Evolutionary conservation across 2,888 invertebrate genomes (phyloP).

Genomic region (Scaptomyza cyrtandrae): DNA sequence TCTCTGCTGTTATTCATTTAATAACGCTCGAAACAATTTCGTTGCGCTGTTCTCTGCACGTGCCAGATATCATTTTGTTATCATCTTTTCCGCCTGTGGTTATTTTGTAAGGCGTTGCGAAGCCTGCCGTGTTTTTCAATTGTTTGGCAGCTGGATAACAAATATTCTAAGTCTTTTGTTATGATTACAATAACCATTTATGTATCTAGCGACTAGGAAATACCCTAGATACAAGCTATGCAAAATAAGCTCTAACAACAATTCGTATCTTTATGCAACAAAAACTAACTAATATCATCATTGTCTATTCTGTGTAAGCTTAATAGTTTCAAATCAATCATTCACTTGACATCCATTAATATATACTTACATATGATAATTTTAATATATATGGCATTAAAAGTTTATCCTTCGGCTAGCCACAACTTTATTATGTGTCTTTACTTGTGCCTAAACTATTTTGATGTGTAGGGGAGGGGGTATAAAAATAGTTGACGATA

Average conservation of each 20-base stretch:
- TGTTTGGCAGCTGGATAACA: slow-evolving; percentile 23
- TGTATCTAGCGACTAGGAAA: not conserved
- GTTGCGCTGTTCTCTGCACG: slow-evolving; percentile 10
- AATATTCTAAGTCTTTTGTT: slow-evolving; percentile 46
- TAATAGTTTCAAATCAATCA: not conserved
- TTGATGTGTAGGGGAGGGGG: slow-evolving; percentile 10
- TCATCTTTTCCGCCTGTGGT: slow-evolving; percentile 11
- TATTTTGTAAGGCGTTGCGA: slow-evolving; percentile 9
- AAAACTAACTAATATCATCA: too few relatives aligned
- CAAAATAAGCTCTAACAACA: not conserved
- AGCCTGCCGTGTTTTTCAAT: slow-evolving; percentile 15
- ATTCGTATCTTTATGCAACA: not conserved
- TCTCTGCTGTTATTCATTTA: not conserved
- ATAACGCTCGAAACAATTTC: not conserved
- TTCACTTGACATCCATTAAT: not conserved
- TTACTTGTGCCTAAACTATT: slow-evolving; percentile 4
- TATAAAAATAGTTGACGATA: slow-evolving; percentile 46
- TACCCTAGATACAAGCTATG: not conserved
- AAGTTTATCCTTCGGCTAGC: not conserved
- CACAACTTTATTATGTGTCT: slow-evolving; percentile 1
- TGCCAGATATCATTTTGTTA: slow-evolving; percentile 8
- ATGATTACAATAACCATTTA: slow-evolving; percentile 35
- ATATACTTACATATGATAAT: not conserved
- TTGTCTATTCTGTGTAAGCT: too few relatives aligned
- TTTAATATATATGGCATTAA: not conserved